These are phyloP conservation scores for Gambusia yucatana DNA, from an alignment of 2,797 vertebrate genomes.

Conservation along the genomic window DNA sequence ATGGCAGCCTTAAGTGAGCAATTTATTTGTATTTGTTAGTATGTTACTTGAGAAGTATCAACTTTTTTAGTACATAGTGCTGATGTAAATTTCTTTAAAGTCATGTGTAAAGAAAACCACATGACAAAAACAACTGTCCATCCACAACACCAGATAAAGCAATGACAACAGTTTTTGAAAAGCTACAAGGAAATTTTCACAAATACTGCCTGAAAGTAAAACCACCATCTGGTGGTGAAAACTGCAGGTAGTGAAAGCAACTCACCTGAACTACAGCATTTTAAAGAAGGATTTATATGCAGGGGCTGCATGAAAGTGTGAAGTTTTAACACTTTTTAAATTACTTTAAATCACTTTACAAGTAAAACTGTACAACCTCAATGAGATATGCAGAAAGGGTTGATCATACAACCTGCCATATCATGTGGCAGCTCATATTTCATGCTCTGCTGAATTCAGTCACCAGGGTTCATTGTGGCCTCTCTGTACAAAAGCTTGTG, in stretches of 20 bases:
- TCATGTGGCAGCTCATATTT: background rate
- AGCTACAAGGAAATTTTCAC: background rate
- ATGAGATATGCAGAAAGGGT: background rate
- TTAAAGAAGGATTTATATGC: background rate
- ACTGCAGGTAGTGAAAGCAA: background rate
- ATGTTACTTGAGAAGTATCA: background rate
- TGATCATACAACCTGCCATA: background rate
- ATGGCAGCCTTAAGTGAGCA: background rate
- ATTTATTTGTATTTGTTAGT: background rate
- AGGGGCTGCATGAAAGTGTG: background rate
- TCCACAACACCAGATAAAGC: background rate
- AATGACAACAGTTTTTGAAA: background rate
- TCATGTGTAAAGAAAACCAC: background rate
- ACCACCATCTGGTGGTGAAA: background rate
- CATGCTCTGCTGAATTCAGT: conserved; percentile 5
- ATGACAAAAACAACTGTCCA: background rate
- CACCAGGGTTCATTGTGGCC: background rate
- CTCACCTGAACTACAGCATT: background rate
- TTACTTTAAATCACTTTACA: background rate
- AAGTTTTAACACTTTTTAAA: background rate
- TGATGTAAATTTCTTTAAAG: background rate
- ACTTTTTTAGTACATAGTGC: background rate
- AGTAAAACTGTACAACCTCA: background rate
- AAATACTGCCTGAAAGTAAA: background rate
- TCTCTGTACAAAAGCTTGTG: conserved; percentile 5